Percentiles rank a stretch among this genome's conserved stretches.
phyloP scores from a whole-genome alignment of 1,140 invertebrate species.

The Vanessa atalanta region DNA sequence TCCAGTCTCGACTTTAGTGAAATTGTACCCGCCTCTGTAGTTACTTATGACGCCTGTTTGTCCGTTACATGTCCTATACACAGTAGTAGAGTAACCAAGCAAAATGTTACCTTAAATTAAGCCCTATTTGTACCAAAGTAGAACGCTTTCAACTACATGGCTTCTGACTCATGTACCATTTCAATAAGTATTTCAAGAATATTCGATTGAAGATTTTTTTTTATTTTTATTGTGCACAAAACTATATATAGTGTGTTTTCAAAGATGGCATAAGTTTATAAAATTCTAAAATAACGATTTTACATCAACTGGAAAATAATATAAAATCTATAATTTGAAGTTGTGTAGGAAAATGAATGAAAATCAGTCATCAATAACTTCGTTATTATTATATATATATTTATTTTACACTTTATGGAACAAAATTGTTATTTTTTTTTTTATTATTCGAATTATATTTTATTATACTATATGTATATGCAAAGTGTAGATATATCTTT shows the following conservation, averaged over 20 bases:
- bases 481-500: no score
- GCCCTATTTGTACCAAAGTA: conserved; percentile 18
- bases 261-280: neutral
- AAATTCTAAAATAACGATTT: neutral
- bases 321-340: no score
- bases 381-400: no score
- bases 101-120: conserved; percentile 3
- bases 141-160: neutral
- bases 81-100: neutral
- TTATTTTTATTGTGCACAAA: neutral
- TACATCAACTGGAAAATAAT: no score
- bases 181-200: neutral
- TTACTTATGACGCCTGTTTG: neutral
- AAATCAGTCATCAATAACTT: no score
- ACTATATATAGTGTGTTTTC: neutral
- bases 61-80: neutral
- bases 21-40: conserved; percentile 1
- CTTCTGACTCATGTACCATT: neutral
- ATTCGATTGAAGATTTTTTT: neutral
- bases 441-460: no score
- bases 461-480: no score
- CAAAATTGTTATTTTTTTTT: no score
- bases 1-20: neutral
- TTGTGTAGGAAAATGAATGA: no score
- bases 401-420: no score